phyloP scores from a whole-genome alignment of 1,140 invertebrate species.

The Drosophila obscura region DNA sequence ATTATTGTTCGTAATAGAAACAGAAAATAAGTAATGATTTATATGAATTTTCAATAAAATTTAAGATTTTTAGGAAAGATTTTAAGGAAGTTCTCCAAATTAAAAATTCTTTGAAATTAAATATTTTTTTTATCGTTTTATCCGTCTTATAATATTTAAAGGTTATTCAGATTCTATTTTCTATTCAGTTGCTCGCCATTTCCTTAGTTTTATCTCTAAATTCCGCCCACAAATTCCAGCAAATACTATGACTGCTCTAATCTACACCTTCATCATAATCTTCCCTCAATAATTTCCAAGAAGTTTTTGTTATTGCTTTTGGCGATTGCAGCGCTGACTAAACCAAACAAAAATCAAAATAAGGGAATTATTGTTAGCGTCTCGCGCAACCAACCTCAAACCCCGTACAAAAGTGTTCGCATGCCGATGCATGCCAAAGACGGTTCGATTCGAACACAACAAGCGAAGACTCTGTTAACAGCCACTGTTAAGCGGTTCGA shows the following conservation, averaged over 20 bases:
- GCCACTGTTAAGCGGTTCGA: not conserved
- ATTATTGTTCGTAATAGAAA: not conserved
- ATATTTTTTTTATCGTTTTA: not conserved
- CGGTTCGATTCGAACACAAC: constrained; percentile 8
- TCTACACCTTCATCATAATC: too few species aligned
- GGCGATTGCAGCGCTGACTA: constrained; percentile 24
- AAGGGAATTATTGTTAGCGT: constrained; percentile 12
- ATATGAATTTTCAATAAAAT: too few species aligned
- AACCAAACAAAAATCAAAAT: constrained; percentile 36
- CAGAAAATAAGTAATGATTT: not conserved
- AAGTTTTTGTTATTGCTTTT: constrained; percentile 31
- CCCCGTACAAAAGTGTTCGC: constrained; percentile 46
- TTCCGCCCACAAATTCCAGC: too few species aligned
- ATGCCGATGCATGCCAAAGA: constrained; percentile 39
- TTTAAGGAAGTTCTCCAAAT: too few species aligned
- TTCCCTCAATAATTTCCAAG: constrained; percentile 2
- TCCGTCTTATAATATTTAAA: too few species aligned
- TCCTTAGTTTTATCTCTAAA: too few species aligned
- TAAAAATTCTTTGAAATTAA: too few species aligned
- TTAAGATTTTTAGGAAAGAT: too few species aligned
- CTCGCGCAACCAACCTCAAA: constrained; percentile 32
- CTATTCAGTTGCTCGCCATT: too few species aligned
- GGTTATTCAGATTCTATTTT: too few species aligned
- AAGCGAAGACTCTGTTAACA: not conserved
- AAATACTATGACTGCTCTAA: too few species aligned